Evolutionary conservation across 2,888 invertebrate genomes (phyloP).

Genomic region (Lycaena phlaeas): DNA sequence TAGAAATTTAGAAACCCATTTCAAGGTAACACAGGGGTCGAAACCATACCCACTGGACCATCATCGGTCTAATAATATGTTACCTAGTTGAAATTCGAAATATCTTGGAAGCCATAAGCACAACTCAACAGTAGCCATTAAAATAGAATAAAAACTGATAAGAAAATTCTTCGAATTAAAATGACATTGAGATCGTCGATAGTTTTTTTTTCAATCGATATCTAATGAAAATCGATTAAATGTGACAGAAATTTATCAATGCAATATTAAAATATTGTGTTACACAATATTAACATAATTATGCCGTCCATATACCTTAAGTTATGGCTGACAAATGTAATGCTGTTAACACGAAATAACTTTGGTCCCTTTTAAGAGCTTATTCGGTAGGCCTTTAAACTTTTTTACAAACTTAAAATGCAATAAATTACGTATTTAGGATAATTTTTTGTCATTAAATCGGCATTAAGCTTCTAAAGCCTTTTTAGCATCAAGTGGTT

Average conservation of each 20-base stretch:
- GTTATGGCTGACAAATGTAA: constrained; percentile 57
- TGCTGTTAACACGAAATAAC: constrained; percentile 36
- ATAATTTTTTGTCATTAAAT: constrained; percentile 17
- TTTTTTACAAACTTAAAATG: constrained; percentile 17
- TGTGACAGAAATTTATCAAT: not conserved
- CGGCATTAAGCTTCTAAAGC: constrained; percentile 9
- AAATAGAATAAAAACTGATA: no score
- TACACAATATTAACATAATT: constrained; percentile 39
- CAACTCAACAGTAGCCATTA: no score
- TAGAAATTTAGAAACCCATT: no score
- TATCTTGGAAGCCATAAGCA: no score
- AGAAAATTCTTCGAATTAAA: no score
- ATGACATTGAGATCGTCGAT: no score
- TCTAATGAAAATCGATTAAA: constrained; percentile 4
- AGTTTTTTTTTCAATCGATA: not conserved
- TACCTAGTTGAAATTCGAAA: no score
- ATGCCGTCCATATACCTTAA: constrained; percentile 36
- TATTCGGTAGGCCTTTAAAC: constrained; percentile 18
- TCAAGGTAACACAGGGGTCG: no score
- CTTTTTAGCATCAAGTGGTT: not conserved
- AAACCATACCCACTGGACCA: no score
- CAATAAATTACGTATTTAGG: constrained; percentile 19
- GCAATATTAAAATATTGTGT: constrained; percentile 9
- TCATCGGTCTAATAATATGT: no score
- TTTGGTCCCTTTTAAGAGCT: constrained; percentile 24